Conservation (phyloP, 2,888 invertebrate species). For the Ophion slaviceki region DNA sequence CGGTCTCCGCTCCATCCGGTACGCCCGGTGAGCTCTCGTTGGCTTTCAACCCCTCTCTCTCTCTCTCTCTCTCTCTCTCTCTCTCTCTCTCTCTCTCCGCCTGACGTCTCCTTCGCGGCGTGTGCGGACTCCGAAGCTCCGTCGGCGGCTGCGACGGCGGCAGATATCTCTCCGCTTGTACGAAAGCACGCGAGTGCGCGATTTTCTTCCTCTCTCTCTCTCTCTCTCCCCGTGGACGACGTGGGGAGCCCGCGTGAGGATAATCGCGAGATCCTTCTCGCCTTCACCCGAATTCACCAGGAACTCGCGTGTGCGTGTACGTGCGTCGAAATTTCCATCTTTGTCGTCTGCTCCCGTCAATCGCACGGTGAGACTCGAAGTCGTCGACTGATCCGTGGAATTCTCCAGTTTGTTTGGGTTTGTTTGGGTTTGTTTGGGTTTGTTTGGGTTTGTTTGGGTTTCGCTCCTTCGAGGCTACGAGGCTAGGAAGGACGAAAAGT, state of each 20-base stretch:
- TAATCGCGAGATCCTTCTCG: neutral
- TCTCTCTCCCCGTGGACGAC: slow-evolving; percentile 50
- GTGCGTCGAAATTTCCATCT: neutral
- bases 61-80: slow-evolving; percentile 20
- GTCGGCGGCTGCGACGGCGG: slow-evolving; percentile 32
- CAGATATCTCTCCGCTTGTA: slow-evolving; percentile 55
- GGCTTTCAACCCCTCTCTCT: slow-evolving; percentile 37
- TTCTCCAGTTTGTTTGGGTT: too few relatives aligned
- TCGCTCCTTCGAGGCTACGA: too few relatives aligned
- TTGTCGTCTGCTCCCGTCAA: neutral
- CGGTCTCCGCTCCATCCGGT: slow-evolving; percentile 23
- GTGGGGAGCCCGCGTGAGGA: neutral
- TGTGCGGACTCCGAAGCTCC: slow-evolving; percentile 52
- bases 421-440: too few relatives aligned
- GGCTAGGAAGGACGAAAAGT: too few relatives aligned
- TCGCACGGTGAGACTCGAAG: too few relatives aligned
- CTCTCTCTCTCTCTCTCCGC: slow-evolving; percentile 51
- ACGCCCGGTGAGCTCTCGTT: slow-evolving; percentile 23
- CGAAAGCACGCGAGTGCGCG: slow-evolving; percentile 62
- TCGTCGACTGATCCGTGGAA: too few relatives aligned
- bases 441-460: too few relatives aligned
- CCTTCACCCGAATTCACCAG: neutral
- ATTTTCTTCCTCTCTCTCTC: slow-evolving; percentile 40
- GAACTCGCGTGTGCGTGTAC: neutral
- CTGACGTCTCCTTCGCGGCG: slow-evolving; percentile 52